Conservation (phyloP, 2,888 invertebrate species). For the Nomada goodeniana region DNA sequence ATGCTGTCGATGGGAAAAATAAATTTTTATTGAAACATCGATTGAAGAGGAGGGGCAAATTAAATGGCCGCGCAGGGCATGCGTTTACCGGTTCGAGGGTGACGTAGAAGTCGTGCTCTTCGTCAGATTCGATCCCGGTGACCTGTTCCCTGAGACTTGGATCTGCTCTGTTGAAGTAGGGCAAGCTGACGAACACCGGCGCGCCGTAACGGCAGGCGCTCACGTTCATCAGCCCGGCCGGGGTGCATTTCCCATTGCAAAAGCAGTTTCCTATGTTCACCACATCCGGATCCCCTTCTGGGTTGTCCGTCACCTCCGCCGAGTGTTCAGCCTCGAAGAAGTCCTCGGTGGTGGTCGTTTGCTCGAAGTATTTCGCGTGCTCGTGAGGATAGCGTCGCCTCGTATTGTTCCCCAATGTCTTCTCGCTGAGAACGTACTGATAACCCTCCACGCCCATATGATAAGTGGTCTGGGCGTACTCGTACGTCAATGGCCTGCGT, state of each 20-base stretch:
- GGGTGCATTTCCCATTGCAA: constrained; percentile 90
- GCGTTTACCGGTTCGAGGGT: constrained; percentile 89
- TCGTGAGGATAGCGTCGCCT: constrained; percentile 79
- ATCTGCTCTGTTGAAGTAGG: constrained; percentile 93
- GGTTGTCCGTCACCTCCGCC: constrained; percentile 50
- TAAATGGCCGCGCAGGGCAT: no score
- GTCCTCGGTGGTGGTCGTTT: constrained; percentile 79
- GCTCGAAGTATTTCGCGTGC: constrained; percentile 79
- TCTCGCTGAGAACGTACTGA: constrained; percentile 88
- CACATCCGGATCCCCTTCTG: constrained; percentile 74
- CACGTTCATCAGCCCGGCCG: constrained; percentile 91
- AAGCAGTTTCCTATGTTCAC: constrained; percentile 86
- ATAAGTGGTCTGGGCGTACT: constrained; percentile 70
- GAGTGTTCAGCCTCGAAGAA: constrained; percentile 77
- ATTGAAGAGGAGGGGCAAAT: no score
- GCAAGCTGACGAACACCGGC: constrained; percentile 93
- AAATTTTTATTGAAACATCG: no score
- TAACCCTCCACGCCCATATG: constrained; percentile 88
- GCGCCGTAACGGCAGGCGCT: constrained; percentile 92
- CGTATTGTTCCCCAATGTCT: constrained; percentile 85
- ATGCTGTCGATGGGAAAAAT: neutral
- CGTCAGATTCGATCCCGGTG: constrained; percentile 89
- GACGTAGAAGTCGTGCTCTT: constrained; percentile 91
- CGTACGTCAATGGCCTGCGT: constrained; percentile 48
- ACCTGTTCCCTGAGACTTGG: constrained; percentile 87